These are phyloP conservation scores for Drosophila guanche DNA, from an alignment of 1,140 invertebrate genomes.

Conservation along the genomic window DNA sequence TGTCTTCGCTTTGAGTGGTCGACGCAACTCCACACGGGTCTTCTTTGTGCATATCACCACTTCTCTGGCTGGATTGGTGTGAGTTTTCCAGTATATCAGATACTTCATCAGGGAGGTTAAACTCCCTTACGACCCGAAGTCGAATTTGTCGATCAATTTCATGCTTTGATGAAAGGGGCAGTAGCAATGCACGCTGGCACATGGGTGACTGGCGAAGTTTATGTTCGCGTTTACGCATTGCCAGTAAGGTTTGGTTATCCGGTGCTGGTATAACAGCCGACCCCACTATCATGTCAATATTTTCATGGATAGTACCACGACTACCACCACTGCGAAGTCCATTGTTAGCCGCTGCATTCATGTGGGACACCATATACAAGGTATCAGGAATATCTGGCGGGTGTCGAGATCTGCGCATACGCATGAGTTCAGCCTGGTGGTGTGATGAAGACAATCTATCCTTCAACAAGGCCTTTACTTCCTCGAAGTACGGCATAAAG, in stretches of 20 bases:
- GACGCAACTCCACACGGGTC: slow-evolving; percentile 33
- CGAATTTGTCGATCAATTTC: slow-evolving; percentile 92
- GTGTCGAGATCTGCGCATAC: slow-evolving; percentile 88
- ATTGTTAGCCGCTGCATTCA: slow-evolving; percentile 79
- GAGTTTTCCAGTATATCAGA: slow-evolving; percentile 91
- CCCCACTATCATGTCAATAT: slow-evolving; percentile 86
- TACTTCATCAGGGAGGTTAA: slow-evolving; percentile 95
- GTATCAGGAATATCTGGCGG: slow-evolving; percentile 95
- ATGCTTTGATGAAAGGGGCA: slow-evolving; percentile 90
- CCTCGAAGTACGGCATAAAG: slow-evolving; percentile 97
- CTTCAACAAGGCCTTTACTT: slow-evolving; percentile 94
- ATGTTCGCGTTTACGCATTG: slow-evolving; percentile 93
- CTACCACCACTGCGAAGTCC: slow-evolving; percentile 85
- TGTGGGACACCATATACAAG: slow-evolving; percentile 92
- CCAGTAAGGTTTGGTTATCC: slow-evolving; percentile 89
- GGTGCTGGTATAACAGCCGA: slow-evolving; percentile 88
- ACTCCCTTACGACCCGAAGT: slow-evolving; percentile 95
- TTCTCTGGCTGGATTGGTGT: slow-evolving; percentile 50
- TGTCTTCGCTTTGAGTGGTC: slow-evolving; percentile 45
- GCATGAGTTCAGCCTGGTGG: slow-evolving; percentile 89
- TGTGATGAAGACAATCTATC: slow-evolving; percentile 88
- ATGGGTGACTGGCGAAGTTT: slow-evolving; percentile 92
- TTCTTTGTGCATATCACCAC: slow-evolving; percentile 24
- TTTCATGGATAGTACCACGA: slow-evolving; percentile 86
- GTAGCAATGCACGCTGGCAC: slow-evolving; percentile 89